Conservation (phyloP, 2,797 vertebrate genomes). For the Columba guinea region DNA sequence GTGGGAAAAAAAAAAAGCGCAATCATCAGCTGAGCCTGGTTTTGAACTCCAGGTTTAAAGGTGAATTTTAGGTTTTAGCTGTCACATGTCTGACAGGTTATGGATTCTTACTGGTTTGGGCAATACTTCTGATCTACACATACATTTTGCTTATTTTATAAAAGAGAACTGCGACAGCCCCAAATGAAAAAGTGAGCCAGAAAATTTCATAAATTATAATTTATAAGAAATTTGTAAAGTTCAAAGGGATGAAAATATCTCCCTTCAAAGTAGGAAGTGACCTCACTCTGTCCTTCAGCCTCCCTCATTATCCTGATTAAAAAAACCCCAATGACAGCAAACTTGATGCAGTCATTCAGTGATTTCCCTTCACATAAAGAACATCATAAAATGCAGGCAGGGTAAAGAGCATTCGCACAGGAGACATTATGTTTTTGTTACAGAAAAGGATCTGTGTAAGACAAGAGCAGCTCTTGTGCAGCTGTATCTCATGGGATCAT, state of each 20-base stretch:
- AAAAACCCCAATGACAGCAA: rapidly evolving
- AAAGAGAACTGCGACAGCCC: background rate
- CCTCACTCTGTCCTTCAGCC: background rate
- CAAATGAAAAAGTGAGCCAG: background rate
- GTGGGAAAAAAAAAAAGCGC: background rate
- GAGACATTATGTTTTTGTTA: background rate
- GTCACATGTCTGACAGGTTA: background rate
- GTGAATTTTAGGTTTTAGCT: background rate
- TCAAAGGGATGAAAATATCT: background rate
- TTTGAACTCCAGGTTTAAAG: background rate
- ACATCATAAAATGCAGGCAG: background rate
- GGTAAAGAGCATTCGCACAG: background rate
- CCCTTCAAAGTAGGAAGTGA: background rate
- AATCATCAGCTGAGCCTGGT: background rate
- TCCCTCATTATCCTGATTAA: background rate
- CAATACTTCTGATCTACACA: background rate
- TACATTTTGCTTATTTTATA: background rate
- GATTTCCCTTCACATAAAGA: background rate
- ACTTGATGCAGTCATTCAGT: background rate
- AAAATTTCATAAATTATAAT: background rate
- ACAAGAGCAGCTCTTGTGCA: background rate
- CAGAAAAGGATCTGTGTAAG: background rate
- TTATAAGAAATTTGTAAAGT: background rate
- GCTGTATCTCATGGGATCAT: background rate
- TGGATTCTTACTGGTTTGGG: background rate